Evolutionary conservation across 1,140 invertebrate species (phyloP).

Genomic region (Drosophila asahinai): DNA sequence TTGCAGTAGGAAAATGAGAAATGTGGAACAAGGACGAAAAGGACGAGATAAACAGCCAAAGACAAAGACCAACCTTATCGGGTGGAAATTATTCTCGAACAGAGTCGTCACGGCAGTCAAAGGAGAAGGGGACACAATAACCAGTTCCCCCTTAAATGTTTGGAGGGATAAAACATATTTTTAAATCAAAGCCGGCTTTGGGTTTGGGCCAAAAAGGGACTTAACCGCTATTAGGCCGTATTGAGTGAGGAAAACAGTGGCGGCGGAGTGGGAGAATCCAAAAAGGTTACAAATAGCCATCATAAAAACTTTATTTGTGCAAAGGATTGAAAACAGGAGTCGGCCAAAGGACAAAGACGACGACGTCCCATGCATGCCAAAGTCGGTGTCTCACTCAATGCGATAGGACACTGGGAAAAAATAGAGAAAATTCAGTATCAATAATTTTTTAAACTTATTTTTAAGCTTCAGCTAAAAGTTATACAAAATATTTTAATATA

Average conservation of each 20-base stretch:
- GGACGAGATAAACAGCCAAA: conserved; percentile 14
- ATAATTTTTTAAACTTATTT: too few species aligned
- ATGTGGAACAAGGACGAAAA: conserved; percentile 14
- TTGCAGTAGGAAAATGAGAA: conserved; percentile 6
- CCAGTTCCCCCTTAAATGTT: conserved; percentile 48
- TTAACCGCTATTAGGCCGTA: conserved; percentile 75
- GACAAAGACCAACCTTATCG: conserved; percentile 49
- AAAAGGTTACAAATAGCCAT: conserved; percentile 82
- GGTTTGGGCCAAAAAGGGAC: conserved; percentile 42
- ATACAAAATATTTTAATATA: neutral
- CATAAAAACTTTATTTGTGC: conserved; percentile 82
- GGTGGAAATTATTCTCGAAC: conserved; percentile 67
- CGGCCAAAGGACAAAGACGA: conserved; percentile 51
- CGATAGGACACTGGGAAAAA: conserved; percentile 4
- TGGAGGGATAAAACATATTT: conserved; percentile 74
- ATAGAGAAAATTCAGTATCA: neutral
- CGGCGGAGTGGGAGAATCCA: conserved; percentile 49
- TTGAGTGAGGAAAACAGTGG: conserved; percentile 21
- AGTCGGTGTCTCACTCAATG: conserved; percentile 51
- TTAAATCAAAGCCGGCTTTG: conserved; percentile 71
- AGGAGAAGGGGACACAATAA: conserved; percentile 32
- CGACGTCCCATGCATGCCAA: conserved; percentile 65
- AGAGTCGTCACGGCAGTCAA: conserved; percentile 44
- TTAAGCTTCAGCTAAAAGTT: too few species aligned
- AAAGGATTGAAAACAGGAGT: conserved; percentile 78